These are phyloP conservation scores for Neostethus bicornis DNA, from an alignment of 2,797 vertebrate species.

Conservation along the genomic window DNA sequence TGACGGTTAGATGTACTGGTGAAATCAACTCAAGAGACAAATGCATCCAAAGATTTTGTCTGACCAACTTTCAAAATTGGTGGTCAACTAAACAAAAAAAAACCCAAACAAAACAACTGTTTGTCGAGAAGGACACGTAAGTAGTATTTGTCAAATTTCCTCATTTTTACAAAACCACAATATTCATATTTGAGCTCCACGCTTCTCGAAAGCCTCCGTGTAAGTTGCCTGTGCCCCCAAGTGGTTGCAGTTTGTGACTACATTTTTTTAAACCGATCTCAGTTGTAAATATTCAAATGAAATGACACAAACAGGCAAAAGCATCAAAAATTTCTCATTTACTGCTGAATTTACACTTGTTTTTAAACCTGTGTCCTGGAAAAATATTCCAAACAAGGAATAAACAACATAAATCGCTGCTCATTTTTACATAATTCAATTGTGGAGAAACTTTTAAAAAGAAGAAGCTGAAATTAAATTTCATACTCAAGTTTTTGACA, in stretches of 20 bases:
- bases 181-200: constrained; percentile 26
- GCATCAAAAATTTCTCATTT: background rate
- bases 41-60: constrained; percentile 70
- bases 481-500: background rate
- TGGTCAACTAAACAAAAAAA: constrained; percentile 48
- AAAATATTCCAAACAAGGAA: background rate
- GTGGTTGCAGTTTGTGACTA: constrained; percentile 68
- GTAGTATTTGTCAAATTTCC: constrained; percentile 71
- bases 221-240: constrained; percentile 82
- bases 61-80: constrained; percentile 70
- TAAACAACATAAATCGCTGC: background rate
- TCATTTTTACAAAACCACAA: constrained; percentile 60
- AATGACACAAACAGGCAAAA: constrained; percentile 6
- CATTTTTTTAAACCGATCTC: constrained; percentile 31
- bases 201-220: constrained; percentile 48
- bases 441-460: background rate
- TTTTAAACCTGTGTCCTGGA: background rate
- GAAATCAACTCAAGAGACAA: constrained; percentile 70
- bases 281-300: constrained; percentile 14
- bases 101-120: constrained; percentile 48
- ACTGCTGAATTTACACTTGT: constrained; percentile 1
- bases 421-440: constrained; percentile 3
- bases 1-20: constrained; percentile 71
- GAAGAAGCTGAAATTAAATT: constrained; percentile 8
- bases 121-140: constrained; percentile 64